These are phyloP conservation scores for Ophthalmolycus amberensis DNA, from an alignment of 2,113 vertebrate genomes.

Conservation along the genomic window DNA sequence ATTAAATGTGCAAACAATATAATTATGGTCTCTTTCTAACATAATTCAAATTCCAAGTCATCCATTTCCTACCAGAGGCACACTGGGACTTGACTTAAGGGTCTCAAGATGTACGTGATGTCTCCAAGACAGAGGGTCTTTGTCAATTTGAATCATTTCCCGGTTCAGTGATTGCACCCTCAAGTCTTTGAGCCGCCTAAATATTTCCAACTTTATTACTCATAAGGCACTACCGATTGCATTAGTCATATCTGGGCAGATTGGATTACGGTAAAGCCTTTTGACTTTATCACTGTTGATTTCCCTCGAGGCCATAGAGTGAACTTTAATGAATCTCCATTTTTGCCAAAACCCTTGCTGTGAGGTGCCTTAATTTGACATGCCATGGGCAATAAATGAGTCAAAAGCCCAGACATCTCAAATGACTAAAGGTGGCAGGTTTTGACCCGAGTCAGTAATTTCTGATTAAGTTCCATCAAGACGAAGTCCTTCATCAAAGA, in stretches of 20 bases:
- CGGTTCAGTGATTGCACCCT: constrained; percentile 52
- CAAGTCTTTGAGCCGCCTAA: constrained; percentile 67
- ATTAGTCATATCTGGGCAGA: constrained; percentile 72
- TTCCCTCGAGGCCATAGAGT: constrained; percentile 70
- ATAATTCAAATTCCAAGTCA: not conserved
- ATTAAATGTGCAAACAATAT: not conserved
- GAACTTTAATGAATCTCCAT: constrained; percentile 81
- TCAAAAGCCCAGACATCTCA: constrained; percentile 45
- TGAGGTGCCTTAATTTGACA: constrained; percentile 63
- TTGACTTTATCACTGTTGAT: constrained; percentile 77
- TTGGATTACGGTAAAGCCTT: constrained; percentile 72
- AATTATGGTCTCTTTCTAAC: not conserved
- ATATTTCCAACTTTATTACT: constrained; percentile 78
- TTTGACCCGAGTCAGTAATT: constrained; percentile 65
- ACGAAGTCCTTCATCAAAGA: constrained; percentile 27
- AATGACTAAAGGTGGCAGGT: constrained; percentile 56
- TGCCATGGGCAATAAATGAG: constrained; percentile 53
- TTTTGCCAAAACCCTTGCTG: constrained; percentile 58
- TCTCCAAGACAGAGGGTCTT: constrained; percentile 51
- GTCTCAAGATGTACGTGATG: constrained; percentile 12
- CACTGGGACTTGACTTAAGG: not conserved
- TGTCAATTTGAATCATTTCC: constrained; percentile 70
- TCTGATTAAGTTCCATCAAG: constrained; percentile 56
- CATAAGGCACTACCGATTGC: constrained; percentile 70
- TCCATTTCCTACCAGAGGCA: not conserved